Evolutionary conservation across 2,113 vertebrate species (phyloP).

Genomic region (Potamarius usumacintae): DNA sequence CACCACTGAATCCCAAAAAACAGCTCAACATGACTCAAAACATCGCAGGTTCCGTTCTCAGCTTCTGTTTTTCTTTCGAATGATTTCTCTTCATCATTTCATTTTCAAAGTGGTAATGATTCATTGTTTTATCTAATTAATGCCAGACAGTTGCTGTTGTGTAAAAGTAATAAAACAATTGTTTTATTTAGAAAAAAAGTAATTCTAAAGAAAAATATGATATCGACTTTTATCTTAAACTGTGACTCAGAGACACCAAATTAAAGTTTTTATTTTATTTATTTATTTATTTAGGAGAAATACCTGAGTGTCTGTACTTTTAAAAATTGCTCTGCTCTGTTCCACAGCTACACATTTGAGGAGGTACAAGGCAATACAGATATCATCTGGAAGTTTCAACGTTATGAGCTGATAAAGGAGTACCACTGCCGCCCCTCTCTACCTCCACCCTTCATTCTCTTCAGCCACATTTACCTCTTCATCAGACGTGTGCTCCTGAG

Average conservation of each 20-base stretch:
- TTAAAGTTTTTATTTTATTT: not conserved
- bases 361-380: slow-evolving; percentile 93
- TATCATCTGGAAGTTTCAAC: slow-evolving; percentile 96
- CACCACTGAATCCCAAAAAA: too few relatives aligned
- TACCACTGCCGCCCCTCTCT: slow-evolving; percentile 84
- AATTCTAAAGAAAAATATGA: not conserved
- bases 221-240: not conserved
- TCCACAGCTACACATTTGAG: slow-evolving; percentile 91
- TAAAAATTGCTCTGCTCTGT: not conserved
- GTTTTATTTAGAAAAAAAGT: not conserved
- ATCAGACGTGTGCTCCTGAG: slow-evolving; percentile 67
- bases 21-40: too few relatives aligned
- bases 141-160: not conserved
- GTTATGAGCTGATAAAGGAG: slow-evolving; percentile 89
- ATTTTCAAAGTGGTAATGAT: not conserved
- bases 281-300: not conserved
- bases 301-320: not conserved
- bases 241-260: not conserved
- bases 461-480: slow-evolving; percentile 86
- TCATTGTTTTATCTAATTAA: not conserved
- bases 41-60: too few relatives aligned
- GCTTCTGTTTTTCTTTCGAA: too few relatives aligned
- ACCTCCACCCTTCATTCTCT: slow-evolving; percentile 88
- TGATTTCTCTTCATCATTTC: not conserved
- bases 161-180: not conserved